Evolutionary conservation across 2,888 invertebrate species (phyloP), one percentile per base, ranked within the genome.

Genomic region (Cephus rjabovi): DNA sequence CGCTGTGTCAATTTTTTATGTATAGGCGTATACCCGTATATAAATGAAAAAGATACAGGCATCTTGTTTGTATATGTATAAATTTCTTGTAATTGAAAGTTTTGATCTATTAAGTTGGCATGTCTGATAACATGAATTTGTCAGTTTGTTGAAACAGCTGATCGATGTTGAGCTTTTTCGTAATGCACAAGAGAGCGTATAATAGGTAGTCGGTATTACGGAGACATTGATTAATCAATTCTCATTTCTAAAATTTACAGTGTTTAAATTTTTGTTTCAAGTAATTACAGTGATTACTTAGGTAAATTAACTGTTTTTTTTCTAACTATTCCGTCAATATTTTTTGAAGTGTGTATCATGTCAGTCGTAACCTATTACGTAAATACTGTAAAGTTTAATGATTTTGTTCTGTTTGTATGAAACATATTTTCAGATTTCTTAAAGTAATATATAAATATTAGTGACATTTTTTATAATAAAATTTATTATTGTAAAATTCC

Each of bases 351-450:
- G 82, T 77, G 81, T 80, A 76, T 82, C 82, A 74, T 82, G 84
- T 30, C 82, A 85, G 23, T 86, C 80, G 79, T 86, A 86, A 77
- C 81, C 86, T 70, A 85, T 79, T 74, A 86, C 82, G 56, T 83
- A 81, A 76, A 87, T 56, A 82, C 76, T 87, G 86, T 23, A 83
- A 80, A 77, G n/a, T 30, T 40, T 69, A 74, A 71, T 31, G 30
- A 34, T 34, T 74, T 34, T 11, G 15, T 76, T 78, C 11, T 73
- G 23, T 69, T 15, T 30, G 12, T 76, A 71, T 9, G 12, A 34
- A 76, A 23, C 73, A n/a, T 56, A 30, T 73, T 23, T 30, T 75
- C 71, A 71, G 30, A 40, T n/a, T 33, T 68, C 15, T 12, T 9
- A 31, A 75, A n/a, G 37, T 1, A 30, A 75, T 40, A 6, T 75